Evolutionary conservation across 2,888 invertebrate species (phyloP), one percentile per base, ranked within the genome.

Genomic region (Neoscelio sp.): DNA sequence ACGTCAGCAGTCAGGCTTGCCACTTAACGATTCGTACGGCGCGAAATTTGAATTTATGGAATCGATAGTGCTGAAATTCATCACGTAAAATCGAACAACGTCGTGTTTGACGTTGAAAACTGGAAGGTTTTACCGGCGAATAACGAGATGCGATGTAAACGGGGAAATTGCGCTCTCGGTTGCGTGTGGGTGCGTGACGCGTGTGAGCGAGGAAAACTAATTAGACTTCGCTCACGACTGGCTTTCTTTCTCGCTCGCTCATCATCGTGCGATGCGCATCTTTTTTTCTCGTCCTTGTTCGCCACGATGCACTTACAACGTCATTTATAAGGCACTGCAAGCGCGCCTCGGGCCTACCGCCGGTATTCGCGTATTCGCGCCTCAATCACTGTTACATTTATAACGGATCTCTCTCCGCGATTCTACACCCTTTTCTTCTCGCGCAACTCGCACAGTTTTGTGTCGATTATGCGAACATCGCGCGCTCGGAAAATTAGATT

Each of bases 191-290:
- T 65, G 60, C 64, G 75, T 67, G 26, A 60, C 35, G 56, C 50
- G 71, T 71, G 65, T 56, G 71, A 76, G 71, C 74, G 67, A 42
- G 70, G 64, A 68, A 76, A 80, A 67, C 71, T 80, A 80, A 77
- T 80, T 80, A 77, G 35, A 50, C 58, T 65, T 60, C 46, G 58
- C 65, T 68, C 40, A 46, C 40, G 48, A 52, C 12, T 60, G 67
- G 30, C 50, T 23, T 18, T 70, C 78, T 48, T 62, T 73, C 54
- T 67, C 62, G 15, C 60, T 38, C 64, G 40, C 26, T 8, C 48
- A n/a, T 10, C 8, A 17, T 10, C 54, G 56, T 5, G 23, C 13
- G 5, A 52, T 38, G 38, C 38, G 12, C 38, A 13, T 44, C 44
- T 26, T 73, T 38, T 62, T 62, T 28, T 23, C 42, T 38, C 64